phyloP scores from a whole-genome alignment of 23 tunicate species.

The Styela plicata region DNA sequence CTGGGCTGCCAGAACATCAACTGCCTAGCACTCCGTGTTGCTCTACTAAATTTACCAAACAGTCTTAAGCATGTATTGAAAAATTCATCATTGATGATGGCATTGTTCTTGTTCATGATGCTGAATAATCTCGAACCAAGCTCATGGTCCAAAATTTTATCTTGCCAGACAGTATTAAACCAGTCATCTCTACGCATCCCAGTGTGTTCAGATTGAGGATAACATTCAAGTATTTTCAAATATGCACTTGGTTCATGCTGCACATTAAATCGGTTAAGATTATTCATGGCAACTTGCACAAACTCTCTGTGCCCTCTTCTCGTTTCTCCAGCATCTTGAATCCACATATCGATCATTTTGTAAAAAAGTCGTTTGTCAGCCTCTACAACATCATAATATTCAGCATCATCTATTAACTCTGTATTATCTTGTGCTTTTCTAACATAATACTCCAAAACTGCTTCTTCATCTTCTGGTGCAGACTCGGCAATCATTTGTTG shows the following conservation, averaged over 20 bases:
- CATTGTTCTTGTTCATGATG: slow-evolving; percentile 35
- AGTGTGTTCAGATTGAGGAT: slow-evolving; percentile 80
- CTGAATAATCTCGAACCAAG: slow-evolving; percentile 47
- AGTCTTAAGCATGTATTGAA: slow-evolving; percentile 42
- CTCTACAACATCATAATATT: slow-evolving; percentile 59
- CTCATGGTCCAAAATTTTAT: slow-evolving; percentile 67
- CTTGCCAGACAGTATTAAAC: slow-evolving; percentile 69
- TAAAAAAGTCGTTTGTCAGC: slow-evolving; percentile 63
- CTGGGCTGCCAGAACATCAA: slow-evolving; percentile 79
- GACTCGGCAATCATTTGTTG: background rate
- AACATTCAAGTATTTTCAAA: slow-evolving; percentile 70
- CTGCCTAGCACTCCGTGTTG: slow-evolving; percentile 34
- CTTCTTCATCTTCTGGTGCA: slow-evolving; percentile 35
- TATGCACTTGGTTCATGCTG: slow-evolving; percentile 70
- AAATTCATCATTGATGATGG: slow-evolving; percentile 58
- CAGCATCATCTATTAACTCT: slow-evolving; percentile 61
- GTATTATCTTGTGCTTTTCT: slow-evolving; percentile 64
- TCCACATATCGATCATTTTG: slow-evolving; percentile 88
- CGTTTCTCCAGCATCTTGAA: slow-evolving; percentile 65
- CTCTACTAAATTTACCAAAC: slow-evolving; percentile 79
- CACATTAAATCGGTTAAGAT: slow-evolving; percentile 59
- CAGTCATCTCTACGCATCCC: slow-evolving; percentile 63
- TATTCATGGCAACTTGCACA: slow-evolving; percentile 52
- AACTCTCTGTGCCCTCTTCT: slow-evolving; percentile 84
- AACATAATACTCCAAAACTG: slow-evolving; percentile 56